Evolutionary conservation across 2,113 vertebrate genomes (phyloP).

Genomic region (Opisthocomus hoazin): DNA sequence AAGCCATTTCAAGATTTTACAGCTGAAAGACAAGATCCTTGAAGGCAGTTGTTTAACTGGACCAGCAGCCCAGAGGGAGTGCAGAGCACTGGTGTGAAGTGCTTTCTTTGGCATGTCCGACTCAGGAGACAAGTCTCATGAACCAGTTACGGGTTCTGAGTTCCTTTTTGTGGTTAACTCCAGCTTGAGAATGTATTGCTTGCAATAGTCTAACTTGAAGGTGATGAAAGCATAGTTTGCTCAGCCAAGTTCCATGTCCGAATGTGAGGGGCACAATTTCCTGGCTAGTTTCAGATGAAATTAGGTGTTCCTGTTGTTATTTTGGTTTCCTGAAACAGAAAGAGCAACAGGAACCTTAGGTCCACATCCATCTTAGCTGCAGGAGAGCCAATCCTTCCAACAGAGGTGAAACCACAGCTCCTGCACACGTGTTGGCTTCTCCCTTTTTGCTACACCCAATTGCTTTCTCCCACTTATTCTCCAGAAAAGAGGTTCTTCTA

Average conservation of each 20-base stretch:
- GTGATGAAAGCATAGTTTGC: conserved; percentile 13
- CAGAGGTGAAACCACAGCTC: neutral
- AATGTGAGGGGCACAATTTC: neutral
- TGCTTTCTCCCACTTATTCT: neutral
- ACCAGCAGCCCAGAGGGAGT: neutral
- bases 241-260: neutral
- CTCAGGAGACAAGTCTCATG: neutral
- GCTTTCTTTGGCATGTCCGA: neutral
- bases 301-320: conserved; percentile 12
- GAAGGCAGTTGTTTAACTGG: neutral
- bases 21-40: neutral
- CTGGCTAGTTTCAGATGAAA: neutral
- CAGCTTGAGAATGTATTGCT: neutral
- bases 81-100: neutral
- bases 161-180: conserved; percentile 12
- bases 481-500: neutral
- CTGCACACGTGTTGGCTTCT: neutral
- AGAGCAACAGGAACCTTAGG: neutral
- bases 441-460: neutral
- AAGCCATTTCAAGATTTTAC: neutral
- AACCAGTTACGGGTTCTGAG: neutral
- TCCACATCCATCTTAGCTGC: neutral
- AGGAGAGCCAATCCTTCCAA: neutral
- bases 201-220: neutral
- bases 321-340: conserved; percentile 21